Base-by-base conservation (phyloP, 2,113 vertebrate genomes). In the Paratilapia polleni region DNA sequence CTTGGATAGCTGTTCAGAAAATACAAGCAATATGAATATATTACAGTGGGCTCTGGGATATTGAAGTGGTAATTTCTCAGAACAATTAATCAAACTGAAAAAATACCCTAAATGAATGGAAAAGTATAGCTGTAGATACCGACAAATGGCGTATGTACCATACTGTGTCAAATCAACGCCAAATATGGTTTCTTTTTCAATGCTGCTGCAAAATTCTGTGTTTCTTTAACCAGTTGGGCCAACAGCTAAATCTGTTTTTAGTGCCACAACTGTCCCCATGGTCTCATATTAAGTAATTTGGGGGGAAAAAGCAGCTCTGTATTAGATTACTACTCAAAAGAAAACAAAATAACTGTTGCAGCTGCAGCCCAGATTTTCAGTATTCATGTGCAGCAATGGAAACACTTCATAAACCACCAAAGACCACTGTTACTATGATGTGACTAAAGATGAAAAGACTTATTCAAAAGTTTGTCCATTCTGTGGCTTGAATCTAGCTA, bases 351-450 rank as follows among this genome's bases (percentile, higher is more conserved):
- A 47, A 2, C 64, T 28, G 41, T 9, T 26, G 22, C 24, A 70
- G 24, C 64, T 70, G 64, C 22, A 49, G 41, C 64, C 64, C 64
- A 70, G 64, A 70, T 70, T 70, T 70, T 70, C 24, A 70, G 5
- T 49, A 49, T 10, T 12, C 11, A 2, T 7, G 41, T 70, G 41
- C 5, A 28, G 5, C 41, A 70, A 19, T 28, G 15, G 41, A 49
- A 70, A 70, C 26, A 49, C 41, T 6, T 49, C 41, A 5, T 17
- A 11, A 70, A 47, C 64, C 41, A 28, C 22, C 41, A 70, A 15
- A 14, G 41, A n/a, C 22, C 19, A 26, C 41, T 19, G 64, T 49
- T 70, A 28, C 22, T 68, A 10, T 49, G 41, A 49, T 28, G 26
- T 4, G 64, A 70, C 9, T 4, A 49, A 68, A 68, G 64, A 68